Evolutionary conservation across 2,888 invertebrate genomes (phyloP), one percentile per base, ranked within the genome.

Genomic region (Cephonodes hylas): DNA sequence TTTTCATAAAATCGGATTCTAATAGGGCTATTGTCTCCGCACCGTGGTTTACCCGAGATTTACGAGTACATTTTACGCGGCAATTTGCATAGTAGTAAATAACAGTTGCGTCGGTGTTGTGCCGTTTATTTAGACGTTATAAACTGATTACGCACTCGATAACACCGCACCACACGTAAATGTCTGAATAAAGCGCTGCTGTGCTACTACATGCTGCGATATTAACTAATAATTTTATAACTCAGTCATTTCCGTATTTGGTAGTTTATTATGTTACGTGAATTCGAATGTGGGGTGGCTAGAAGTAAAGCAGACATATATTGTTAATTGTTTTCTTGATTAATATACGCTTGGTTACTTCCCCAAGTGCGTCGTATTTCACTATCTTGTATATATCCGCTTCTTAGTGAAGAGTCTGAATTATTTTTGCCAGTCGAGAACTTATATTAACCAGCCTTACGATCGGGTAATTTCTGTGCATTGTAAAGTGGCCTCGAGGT

Each of bases 51-150:
- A 67, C 68, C 63, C 62, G 72, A 83, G 80, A 86, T 86, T 85
- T 86, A 85, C 77, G 79, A 71, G 75, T 75, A 79, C 77, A 81
- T 82, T 83, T 80, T 74, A 81, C 79, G 67, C 69, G 65, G 74
- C 76, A 79, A 85, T 86, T 86, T 84, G 82, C 85, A 86, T 84
- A 83, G 77, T 75, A 75, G 77, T 86, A 86, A 87, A 86, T 85
- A 83, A 85, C 81, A 73, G 73, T 76, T 75, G 77, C 82, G 83
- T 84, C 83, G 81, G 85, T 81, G 73, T 71, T 75, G 70, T 71
- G 75, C 78, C 80, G 83, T 79, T 85, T 87, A 88, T 87, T 86
- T 85, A 87, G 86, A 84, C 84, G 84, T 84, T 85, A 82, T 85
- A 83, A 83, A 83, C 84, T 84, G 85, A 88, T 87, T 83, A 85